Conservation (phyloP, 2,113 vertebrate species). For the Eublepharis macularius region DNA sequence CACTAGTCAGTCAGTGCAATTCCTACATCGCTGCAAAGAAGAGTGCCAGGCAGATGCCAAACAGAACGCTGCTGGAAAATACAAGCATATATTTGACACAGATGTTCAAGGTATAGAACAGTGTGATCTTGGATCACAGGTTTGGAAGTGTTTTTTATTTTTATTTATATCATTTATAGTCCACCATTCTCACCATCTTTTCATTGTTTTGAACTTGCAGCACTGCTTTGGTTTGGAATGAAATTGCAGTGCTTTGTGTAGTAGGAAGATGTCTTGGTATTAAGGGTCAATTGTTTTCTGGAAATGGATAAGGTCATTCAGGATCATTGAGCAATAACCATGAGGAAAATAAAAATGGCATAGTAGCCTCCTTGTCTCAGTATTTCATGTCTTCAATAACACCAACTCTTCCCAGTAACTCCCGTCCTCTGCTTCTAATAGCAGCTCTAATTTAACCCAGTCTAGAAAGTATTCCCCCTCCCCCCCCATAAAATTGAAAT, state of each 20-base stretch:
- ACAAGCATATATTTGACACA: slow-evolving; percentile 85
- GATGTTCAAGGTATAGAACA: slow-evolving; percentile 86
- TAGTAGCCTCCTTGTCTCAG: not conserved
- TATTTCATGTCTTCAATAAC: not conserved
- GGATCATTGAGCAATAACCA: not conserved
- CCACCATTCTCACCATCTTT: not conserved
- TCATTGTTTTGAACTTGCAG: not conserved
- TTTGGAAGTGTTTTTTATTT: not conserved
- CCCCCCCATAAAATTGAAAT: not conserved
- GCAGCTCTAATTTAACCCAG: not conserved
- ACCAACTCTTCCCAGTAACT: not conserved
- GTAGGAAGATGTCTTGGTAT: not conserved
- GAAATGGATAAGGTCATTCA: not conserved
- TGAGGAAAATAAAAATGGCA: not conserved
- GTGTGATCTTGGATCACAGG: not conserved
- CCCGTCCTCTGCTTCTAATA: not conserved
- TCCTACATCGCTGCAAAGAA: slow-evolving; percentile 90
- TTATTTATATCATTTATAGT: no score
- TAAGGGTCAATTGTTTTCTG: slow-evolving; percentile 5
- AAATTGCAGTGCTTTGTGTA: not conserved
- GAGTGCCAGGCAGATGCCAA: slow-evolving; percentile 79
- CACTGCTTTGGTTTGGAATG: not conserved
- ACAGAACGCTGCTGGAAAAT: slow-evolving; percentile 82
- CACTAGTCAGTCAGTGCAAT: slow-evolving; percentile 89
- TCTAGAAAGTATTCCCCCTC: not conserved